Percentiles rank a stretch among this genome's conserved stretches.
phyloP scores from a whole-genome alignment of 35 echinoderm and acorn worm species.

The Eucidaris tribuloides region DNA sequence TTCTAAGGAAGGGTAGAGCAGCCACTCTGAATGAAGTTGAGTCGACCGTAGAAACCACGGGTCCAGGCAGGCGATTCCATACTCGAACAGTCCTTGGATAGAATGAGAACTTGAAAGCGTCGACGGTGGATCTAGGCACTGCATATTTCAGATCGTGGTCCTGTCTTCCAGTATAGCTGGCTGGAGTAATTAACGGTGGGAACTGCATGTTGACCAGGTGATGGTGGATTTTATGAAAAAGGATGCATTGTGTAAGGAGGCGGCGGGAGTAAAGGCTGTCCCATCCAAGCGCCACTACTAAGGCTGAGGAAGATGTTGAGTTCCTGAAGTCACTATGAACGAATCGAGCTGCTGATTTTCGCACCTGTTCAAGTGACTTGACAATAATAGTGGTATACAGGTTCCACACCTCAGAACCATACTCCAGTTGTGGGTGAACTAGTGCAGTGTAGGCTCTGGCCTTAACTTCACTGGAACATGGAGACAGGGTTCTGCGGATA shows the following conservation, averaged over 20 bases:
- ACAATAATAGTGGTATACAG: not conserved
- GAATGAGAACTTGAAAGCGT: not conserved
- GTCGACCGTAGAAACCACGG: too few species aligned
- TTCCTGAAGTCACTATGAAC: not conserved
- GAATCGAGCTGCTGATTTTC: not conserved
- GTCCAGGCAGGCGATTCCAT: too few species aligned
- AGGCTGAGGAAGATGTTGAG: not conserved
- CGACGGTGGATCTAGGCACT: not conserved
- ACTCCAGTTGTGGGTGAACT: not conserved
- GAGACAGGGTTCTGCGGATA: too few species aligned
- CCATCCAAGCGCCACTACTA: not conserved
- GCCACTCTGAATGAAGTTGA: too few species aligned
- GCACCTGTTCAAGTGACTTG: not conserved
- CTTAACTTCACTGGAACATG: too few species aligned
- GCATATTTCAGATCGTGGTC: not conserved
- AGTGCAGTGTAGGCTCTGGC: not conserved
- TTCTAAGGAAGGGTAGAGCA: too few species aligned
- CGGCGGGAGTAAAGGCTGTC: not conserved
- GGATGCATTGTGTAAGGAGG: constrained; percentile 1
- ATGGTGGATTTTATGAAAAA: constrained; percentile 1
- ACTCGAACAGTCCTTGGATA: not conserved
- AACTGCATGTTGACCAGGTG: not conserved
- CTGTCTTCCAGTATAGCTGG: not conserved
- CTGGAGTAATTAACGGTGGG: not conserved
- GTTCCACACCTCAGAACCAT: not conserved